Percentiles rank a stretch among this genome's conserved stretches.
Conservation (phyloP, 2,888 invertebrate genomes). For the Trachelus iudaicus region DNA sequence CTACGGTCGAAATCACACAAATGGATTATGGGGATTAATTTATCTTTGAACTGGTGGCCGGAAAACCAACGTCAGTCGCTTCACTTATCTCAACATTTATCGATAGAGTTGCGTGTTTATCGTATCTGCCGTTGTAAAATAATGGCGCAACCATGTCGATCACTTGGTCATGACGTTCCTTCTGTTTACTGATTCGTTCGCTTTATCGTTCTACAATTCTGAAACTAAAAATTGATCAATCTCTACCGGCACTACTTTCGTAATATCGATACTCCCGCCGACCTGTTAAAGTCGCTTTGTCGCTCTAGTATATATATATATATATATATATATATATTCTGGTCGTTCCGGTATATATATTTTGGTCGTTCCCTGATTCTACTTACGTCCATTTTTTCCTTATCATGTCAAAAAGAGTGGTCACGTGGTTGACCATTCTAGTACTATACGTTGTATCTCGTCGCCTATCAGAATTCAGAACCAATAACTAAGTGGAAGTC, state of each 20-base stretch:
- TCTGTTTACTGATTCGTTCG: background rate
- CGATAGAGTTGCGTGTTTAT: background rate
- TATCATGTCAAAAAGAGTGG: background rate
- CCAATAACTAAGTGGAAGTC: constrained; percentile 55
- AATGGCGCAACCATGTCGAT: background rate
- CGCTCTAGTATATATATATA: too few species aligned
- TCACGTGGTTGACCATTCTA: background rate
- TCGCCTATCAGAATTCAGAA: constrained; percentile 3
- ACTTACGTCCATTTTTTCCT: background rate
- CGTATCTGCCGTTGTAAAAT: background rate
- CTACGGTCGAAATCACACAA: background rate
- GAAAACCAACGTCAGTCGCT: background rate
- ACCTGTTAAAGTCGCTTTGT: background rate
- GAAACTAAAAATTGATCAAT: background rate
- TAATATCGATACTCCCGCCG: background rate
- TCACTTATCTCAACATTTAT: background rate
- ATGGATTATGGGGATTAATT: background rate
- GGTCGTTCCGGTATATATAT: too few species aligned
- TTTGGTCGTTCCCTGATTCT: background rate
- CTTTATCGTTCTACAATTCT: background rate
- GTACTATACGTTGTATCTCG: background rate
- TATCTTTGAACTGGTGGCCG: background rate
- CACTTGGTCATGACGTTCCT: background rate
- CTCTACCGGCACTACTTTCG: background rate
- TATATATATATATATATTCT: too few species aligned